These are phyloP conservation scores for Limenitis camilla DNA, from an alignment of 2,888 invertebrate species.

Conservation along the genomic window DNA sequence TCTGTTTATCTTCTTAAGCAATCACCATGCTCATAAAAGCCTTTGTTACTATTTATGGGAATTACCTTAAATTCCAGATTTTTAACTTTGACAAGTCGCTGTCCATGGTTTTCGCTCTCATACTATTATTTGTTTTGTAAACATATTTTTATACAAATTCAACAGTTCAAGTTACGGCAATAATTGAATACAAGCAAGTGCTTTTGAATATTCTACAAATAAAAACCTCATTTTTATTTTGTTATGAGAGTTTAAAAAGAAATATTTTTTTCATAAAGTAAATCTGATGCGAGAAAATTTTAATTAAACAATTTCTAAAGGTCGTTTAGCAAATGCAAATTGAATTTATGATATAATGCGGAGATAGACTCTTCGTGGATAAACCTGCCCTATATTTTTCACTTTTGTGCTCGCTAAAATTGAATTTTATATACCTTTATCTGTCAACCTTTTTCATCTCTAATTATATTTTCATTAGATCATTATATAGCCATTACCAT, in stretches of 20 bases:
- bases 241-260: not conserved
- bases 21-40: no score
- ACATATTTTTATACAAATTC: no score
- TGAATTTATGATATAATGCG: slow-evolving; percentile 21
- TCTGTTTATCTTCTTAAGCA: no score
- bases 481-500: not conserved
- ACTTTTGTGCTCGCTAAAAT: slow-evolving; percentile 28
- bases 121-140: no score
- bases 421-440: slow-evolving; percentile 33
- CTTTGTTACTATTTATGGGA: no score
- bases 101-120: no score
- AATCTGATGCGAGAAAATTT: slow-evolving; percentile 1
- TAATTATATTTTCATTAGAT: slow-evolving; percentile 15
- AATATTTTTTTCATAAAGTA: not conserved
- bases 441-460: slow-evolving; percentile 31
- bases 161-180: no score
- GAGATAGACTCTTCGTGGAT: slow-evolving; percentile 7
- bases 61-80: no score
- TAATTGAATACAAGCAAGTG: no score
- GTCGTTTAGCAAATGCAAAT: slow-evolving; percentile 21
- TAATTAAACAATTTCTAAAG: slow-evolving; percentile 19
- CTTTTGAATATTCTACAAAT: not conserved
- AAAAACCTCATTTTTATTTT: not conserved
- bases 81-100: no score
- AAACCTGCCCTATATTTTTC: slow-evolving; percentile 16